Conservation (phyloP, 1,140 invertebrate species). For the Hyles vespertilio region DNA sequence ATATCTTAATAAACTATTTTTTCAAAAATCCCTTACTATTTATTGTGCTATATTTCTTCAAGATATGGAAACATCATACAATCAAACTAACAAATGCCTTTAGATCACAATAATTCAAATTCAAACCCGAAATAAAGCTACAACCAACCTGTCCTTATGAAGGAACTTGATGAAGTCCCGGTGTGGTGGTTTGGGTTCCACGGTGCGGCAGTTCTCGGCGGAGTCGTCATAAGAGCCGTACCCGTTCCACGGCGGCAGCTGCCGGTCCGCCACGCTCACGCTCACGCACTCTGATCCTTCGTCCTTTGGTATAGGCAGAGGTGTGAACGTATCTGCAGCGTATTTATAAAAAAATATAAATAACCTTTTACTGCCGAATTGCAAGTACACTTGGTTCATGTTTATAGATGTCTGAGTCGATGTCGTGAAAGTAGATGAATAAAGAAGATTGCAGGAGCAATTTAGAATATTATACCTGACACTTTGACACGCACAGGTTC, state of each 20-base stretch:
- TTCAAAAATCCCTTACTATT: no score
- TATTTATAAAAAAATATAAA: no score
- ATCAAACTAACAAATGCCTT: neutral
- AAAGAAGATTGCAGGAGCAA: no score
- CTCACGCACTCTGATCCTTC: constrained; percentile 55
- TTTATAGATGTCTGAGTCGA: no score
- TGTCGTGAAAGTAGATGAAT: no score
- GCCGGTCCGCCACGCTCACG: constrained; percentile 57
- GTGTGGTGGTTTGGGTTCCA: constrained; percentile 85
- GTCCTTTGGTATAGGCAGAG: constrained; percentile 70
- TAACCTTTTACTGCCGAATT: no score
- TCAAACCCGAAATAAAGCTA: neutral
- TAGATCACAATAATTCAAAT: neutral
- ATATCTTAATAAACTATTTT: no score
- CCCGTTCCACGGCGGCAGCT: constrained; percentile 91
- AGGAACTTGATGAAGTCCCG: constrained; percentile 88
- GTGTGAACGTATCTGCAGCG: constrained; percentile 77
- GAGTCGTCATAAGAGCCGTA: constrained; percentile 92
- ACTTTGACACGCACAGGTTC: no score
- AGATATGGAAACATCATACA: neutral
- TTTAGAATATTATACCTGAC: no score
- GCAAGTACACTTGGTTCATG: no score
- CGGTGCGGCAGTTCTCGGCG: constrained; percentile 86
- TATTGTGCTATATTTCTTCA: neutral
- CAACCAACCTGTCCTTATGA: constrained; percentile 82